Evolutionary conservation across 2,888 invertebrate species (phyloP).

Genomic region (Drosophila stalkeri): DNA sequence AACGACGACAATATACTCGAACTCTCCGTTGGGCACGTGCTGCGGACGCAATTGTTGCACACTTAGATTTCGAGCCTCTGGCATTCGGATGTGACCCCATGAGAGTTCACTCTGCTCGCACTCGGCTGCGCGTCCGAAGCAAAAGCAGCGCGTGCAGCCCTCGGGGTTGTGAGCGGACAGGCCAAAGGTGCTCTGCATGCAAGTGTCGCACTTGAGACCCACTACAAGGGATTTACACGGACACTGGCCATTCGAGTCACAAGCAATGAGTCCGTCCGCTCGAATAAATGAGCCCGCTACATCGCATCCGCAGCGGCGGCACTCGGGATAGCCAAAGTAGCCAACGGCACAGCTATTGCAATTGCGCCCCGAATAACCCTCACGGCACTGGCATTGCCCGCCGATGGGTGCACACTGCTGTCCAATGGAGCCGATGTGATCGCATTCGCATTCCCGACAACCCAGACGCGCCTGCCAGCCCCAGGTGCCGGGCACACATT

Average conservation of each 20-base stretch:
- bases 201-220: slow-evolving; percentile 93
- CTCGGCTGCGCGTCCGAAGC: slow-evolving; percentile 93
- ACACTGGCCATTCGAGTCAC: slow-evolving; percentile 92
- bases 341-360: slow-evolving; percentile 95
- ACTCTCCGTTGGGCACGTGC: slow-evolving; percentile 79
- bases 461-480: slow-evolving; percentile 91
- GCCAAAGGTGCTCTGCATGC: slow-evolving; percentile 94
- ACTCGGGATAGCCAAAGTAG: slow-evolving; percentile 95
- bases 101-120: slow-evolving; percentile 93
- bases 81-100: slow-evolving; percentile 92
- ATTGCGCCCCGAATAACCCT: slow-evolving; percentile 90
- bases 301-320: slow-evolving; percentile 94
- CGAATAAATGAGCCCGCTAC: slow-evolving; percentile 89
- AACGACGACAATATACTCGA: slow-evolving; percentile 84
- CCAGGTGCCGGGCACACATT: slow-evolving; percentile 93
- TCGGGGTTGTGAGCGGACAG: slow-evolving; percentile 90
- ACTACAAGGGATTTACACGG: slow-evolving; percentile 95
- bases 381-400: slow-evolving; percentile 90
- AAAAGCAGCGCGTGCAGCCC: slow-evolving; percentile 98
- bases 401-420: slow-evolving; percentile 88
- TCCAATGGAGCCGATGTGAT: slow-evolving; percentile 87
- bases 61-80: slow-evolving; percentile 86
- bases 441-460: slow-evolving; percentile 93
- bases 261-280: slow-evolving; percentile 88
- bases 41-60: slow-evolving; percentile 82